Evolutionary conservation across 35 echinoderm and acorn worm genomes (phyloP).

Genomic region (Heliocidaris tuberculata): DNA sequence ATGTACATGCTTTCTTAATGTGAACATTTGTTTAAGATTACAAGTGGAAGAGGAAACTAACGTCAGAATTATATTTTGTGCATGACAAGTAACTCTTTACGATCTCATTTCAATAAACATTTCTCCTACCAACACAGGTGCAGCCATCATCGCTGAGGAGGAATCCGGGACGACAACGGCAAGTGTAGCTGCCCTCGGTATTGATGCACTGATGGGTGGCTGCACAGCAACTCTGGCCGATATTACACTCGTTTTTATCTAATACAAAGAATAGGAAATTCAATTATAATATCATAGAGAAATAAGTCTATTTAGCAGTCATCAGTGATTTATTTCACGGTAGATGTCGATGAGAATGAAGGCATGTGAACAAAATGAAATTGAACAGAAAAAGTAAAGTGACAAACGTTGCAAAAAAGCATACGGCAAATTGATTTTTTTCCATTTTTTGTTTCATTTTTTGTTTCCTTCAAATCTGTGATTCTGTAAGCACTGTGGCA

Average conservation of each 20-base stretch:
- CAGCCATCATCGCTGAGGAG: constrained; percentile 54
- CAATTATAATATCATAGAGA: not conserved
- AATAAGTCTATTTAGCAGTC: not conserved
- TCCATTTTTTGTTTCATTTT: no score
- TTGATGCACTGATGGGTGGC: constrained; percentile 60
- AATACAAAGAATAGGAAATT: not conserved
- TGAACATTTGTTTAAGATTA: no score
- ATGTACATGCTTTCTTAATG: no score
- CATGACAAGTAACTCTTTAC: no score
- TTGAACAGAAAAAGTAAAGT: not conserved
- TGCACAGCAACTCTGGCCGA: constrained; percentile 58
- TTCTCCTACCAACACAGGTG: constrained; percentile 66
- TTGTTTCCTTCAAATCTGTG: no score
- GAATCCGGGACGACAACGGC: constrained; percentile 61
- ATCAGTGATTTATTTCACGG: no score
- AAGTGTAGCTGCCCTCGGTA: constrained; percentile 62
- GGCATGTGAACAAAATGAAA: no score
- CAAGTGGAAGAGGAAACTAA: no score
- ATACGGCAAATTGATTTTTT: no score
- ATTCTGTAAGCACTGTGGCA: no score
- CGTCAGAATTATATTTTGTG: no score
- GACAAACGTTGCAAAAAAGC: not conserved
- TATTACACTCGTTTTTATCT: constrained; percentile 78
- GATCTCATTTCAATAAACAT: not conserved
- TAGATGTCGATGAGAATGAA: no score